phyloP scores from a whole-genome alignment of 2,888 invertebrate genomes.

The Steinernema hermaphroditum region DNA sequence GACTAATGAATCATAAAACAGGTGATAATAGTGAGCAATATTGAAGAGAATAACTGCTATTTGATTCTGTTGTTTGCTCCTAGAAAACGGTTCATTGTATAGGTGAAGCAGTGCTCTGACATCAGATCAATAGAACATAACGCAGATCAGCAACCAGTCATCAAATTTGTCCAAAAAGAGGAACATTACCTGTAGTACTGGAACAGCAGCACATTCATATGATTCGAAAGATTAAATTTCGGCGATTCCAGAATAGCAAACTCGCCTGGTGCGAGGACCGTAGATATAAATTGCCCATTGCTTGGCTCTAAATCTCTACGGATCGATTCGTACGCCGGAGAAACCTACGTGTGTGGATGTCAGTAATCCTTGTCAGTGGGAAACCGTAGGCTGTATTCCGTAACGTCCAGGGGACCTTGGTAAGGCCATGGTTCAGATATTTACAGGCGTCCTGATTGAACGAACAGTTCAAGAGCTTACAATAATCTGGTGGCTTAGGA shows the following conservation, averaged over 20 bases:
- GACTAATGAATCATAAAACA: too few species aligned
- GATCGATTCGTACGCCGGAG: neutral
- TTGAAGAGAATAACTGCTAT: too few species aligned
- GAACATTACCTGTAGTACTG: slow-evolving; percentile 57
- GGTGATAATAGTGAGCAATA: too few species aligned
- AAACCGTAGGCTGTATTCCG: slow-evolving; percentile 61
- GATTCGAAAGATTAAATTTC: slow-evolving; percentile 57
- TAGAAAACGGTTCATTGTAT: too few species aligned
- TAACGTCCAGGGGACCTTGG: slow-evolving; percentile 65
- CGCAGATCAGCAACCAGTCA: too few species aligned
- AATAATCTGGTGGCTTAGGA: slow-evolving; percentile 50
- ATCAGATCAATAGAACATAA: too few species aligned
- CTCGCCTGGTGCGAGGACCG: slow-evolving; percentile 63
- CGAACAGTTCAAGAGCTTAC: slow-evolving; percentile 60
- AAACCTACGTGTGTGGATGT: slow-evolving; percentile 53
- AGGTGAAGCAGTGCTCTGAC: too few species aligned
- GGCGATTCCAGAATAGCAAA: slow-evolving; percentile 65
- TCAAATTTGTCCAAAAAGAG: too few species aligned
- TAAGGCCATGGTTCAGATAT: slow-evolving; percentile 63
- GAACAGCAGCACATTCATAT: slow-evolving; percentile 64
- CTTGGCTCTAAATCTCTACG: slow-evolving; percentile 43
- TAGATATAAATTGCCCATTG: slow-evolving; percentile 62
- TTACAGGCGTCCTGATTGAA: slow-evolving; percentile 65
- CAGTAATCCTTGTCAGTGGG: slow-evolving; percentile 59
- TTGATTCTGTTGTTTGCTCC: too few species aligned